phyloP scores from a whole-genome alignment of 2,113 vertebrate species.

The Gracilinanus agilis region DNA sequence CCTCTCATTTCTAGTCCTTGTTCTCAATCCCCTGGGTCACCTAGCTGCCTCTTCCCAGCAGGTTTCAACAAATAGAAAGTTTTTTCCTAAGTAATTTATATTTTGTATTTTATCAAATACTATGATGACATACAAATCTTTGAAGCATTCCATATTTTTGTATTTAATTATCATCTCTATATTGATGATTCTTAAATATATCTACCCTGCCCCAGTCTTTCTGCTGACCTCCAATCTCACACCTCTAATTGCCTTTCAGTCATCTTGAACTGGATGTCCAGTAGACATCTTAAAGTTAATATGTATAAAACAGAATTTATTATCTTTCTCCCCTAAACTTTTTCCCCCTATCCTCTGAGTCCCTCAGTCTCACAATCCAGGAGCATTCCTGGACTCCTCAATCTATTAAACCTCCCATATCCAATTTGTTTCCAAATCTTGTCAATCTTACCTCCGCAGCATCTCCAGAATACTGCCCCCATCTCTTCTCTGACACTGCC shows the following conservation, averaged over 20 bases:
- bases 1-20: too few species aligned
- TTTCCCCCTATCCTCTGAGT: neutral
- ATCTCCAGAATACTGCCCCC: neutral
- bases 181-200: neutral
- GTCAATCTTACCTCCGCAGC: neutral
- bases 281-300: neutral
- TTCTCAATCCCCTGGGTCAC: too few species aligned
- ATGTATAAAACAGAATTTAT: neutral
- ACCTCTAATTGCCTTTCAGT: neutral
- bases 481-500: neutral
- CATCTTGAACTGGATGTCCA: neutral
- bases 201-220: neutral
- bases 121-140: neutral
- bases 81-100: neutral
- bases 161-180: neutral
- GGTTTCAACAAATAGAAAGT: neutral
- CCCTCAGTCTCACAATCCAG: neutral
- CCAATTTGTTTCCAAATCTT: neutral
- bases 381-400: neutral
- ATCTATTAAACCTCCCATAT: neutral
- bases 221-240: neutral
- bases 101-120: neutral
- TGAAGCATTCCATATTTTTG: neutral
- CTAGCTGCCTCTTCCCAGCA: neutral
- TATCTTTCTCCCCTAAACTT: neutral